Evolutionary conservation across 2,888 invertebrate species (phyloP).

Genomic region (Andrena praecox): DNA sequence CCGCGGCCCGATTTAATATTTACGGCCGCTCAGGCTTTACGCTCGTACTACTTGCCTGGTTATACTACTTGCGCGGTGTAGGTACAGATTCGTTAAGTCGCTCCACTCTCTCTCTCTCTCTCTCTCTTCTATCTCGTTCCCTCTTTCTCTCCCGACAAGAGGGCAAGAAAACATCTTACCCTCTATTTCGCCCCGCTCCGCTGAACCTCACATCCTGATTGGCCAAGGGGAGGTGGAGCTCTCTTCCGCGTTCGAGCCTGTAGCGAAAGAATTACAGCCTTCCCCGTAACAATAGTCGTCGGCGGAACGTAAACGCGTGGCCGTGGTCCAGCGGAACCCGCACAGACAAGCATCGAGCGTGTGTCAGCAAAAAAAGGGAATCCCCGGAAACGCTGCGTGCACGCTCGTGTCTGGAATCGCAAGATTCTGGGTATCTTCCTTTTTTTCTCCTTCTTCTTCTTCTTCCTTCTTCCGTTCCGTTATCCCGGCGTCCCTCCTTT

Average conservation of each 20-base stretch:
- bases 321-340: slow-evolving; percentile 12
- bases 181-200: background rate
- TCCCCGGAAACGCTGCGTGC: slow-evolving; percentile 41
- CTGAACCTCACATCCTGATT: too few relatives aligned
- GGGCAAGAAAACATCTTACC: background rate
- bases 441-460: background rate
- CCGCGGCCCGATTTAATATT: slow-evolving; percentile 9
- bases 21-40: slow-evolving; percentile 8
- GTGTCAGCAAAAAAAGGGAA: slow-evolving; percentile 42
- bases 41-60: background rate
- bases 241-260: background rate
- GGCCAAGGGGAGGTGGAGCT: background rate
- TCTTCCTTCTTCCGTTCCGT: background rate
- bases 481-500: slow-evolving; percentile 5
- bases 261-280: background rate
- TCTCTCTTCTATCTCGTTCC: background rate
- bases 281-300: background rate
- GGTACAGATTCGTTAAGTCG: background rate
- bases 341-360: slow-evolving; percentile 13
- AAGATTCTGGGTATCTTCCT: background rate
- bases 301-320: background rate
- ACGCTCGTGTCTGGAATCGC: slow-evolving; percentile 32
- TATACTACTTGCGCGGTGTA: background rate
- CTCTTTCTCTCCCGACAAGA: background rate
- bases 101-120: background rate